Evolutionary conservation across 2,797 vertebrate genomes (phyloP), one percentile per base, ranked within the genome.

Genomic region (Oryzias sinensis): DNA sequence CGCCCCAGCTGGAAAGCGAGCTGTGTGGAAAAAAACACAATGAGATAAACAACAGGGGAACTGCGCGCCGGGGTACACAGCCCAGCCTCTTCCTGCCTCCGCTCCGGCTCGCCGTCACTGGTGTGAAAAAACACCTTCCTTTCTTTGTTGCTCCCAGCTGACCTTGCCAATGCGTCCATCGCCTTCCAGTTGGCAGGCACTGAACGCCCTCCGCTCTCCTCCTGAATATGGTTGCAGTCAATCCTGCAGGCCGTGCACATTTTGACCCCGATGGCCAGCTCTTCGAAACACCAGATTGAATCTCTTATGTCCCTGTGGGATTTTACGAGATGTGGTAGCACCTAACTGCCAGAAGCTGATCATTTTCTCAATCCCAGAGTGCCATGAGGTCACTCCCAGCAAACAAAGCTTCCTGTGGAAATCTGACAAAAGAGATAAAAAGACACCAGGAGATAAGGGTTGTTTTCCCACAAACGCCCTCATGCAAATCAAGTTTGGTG

Each of bases 81-180:
- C 85, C 80, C 83, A 56, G 78, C 90, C 90, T 70, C 87, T 91
- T 93, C 91, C 92, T 91, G 89, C 78, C 85, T 84, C 71, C 50
- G 40, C 68, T 64, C 66, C 80, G 3, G 46, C 73, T 74, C 76
- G 56, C 64, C 74, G 65, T 65, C 15, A 45, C 81, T 64, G 64
- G 70, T 59, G 59, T 54, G 62, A 46, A 65, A 76, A 70, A 65
- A 51, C 72, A 83, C 81, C 85, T 91, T 92, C 91, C 91, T 90
- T 79, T 80, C 88, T 91, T 92, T 92, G 90, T 93, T 88, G 81
- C 33, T 57, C 62, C 69, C 49, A 20, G 27, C 59, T 59, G 66
- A 69, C 74, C 61, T 41, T 84, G 88, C 89, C 88, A 90, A 87
- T 66, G 78, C 6, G 81, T 87, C 89, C 75, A 56, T 82, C 83